Percentiles rank a stretch among this genome's conserved stretches.
phyloP scores from a whole-genome alignment of 2,113 vertebrate genomes.

The Bombycilla garrulus region DNA sequence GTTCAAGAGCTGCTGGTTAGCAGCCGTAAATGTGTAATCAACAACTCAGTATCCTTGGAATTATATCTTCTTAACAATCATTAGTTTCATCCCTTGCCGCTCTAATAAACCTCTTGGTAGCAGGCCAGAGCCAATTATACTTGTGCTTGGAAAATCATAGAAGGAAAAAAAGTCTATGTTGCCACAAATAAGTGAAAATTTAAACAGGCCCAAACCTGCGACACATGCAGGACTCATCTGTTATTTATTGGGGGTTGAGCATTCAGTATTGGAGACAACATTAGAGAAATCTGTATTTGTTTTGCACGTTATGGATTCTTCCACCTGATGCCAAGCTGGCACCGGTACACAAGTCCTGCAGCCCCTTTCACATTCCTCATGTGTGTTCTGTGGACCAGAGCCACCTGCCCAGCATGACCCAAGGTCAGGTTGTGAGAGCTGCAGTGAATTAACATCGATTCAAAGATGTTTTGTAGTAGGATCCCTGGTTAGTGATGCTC shows the following conservation, averaged over 20 bases:
- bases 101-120: conserved; percentile 37
- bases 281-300: not conserved
- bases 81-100: not conserved
- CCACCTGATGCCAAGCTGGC: not conserved
- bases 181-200: not conserved
- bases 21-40: not conserved
- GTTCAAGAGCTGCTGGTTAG: not conserved
- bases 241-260: fast-evolving
- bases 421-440: fast-evolving
- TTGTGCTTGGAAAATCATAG: not conserved
- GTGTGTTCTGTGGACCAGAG: not conserved
- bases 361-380: fast-evolving
- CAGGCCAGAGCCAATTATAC: not conserved
- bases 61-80: conserved; percentile 23
- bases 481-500: fast-evolving
- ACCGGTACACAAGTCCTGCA: not conserved
- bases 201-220: not conserved
- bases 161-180: not conserved
- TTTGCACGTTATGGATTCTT: fast-evolving
- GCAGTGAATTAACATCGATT: not conserved
- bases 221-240: fast-evolving
- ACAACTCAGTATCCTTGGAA: not conserved
- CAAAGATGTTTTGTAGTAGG: not conserved
- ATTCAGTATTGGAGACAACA: not conserved
- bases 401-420: not conserved